These are phyloP conservation scores for Harpagifer antarcticus DNA, from an alignment of 2,797 vertebrate species.

Conservation along the genomic window DNA sequence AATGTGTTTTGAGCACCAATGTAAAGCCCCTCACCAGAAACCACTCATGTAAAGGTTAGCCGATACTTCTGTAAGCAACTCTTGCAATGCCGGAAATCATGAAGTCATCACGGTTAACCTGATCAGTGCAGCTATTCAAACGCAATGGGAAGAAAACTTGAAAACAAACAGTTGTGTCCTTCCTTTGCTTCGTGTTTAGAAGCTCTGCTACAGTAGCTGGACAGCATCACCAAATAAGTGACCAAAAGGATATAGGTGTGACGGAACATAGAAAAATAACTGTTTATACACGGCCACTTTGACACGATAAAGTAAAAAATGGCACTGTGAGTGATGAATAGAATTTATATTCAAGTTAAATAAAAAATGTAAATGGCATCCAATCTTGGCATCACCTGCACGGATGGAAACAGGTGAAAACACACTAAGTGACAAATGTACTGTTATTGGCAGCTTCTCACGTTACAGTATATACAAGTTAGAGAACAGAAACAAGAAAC, in stretches of 20 bases:
- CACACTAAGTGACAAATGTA: slow-evolving; percentile 79
- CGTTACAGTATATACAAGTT: slow-evolving; percentile 84
- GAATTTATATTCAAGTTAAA: slow-evolving; percentile 65
- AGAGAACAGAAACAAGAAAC: slow-evolving; percentile 71
- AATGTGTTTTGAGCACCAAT: slow-evolving; percentile 72
- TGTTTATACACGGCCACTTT: slow-evolving; percentile 41
- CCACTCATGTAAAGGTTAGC: slow-evolving; percentile 43
- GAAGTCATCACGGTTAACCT: slow-evolving; percentile 53
- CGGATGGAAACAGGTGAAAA: slow-evolving; percentile 72
- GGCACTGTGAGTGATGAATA: slow-evolving; percentile 62
- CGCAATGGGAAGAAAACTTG: slow-evolving; percentile 53
- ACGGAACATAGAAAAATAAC: slow-evolving; percentile 56
- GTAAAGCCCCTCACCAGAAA: slow-evolving; percentile 72
- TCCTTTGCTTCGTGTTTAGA: slow-evolving; percentile 49
- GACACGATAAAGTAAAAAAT: slow-evolving; percentile 48
- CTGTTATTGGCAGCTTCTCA: slow-evolving; percentile 82
- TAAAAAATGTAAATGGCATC: slow-evolving; percentile 25
- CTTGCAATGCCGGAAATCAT: not conserved
- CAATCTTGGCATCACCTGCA: slow-evolving; percentile 67
- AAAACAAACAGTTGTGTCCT: slow-evolving; percentile 47
- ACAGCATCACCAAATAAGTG: slow-evolving; percentile 59
- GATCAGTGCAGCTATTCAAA: slow-evolving; percentile 70
- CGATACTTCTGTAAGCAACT: slow-evolving; percentile 20
- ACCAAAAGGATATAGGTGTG: slow-evolving; percentile 29
- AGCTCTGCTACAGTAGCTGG: slow-evolving; percentile 75